A percentile compares a stretch with the other conserved stretches of the same genome.
Evolutionary conservation across 2,113 vertebrate species (phyloP).

Genomic region (Brachirus orientalis): DNA sequence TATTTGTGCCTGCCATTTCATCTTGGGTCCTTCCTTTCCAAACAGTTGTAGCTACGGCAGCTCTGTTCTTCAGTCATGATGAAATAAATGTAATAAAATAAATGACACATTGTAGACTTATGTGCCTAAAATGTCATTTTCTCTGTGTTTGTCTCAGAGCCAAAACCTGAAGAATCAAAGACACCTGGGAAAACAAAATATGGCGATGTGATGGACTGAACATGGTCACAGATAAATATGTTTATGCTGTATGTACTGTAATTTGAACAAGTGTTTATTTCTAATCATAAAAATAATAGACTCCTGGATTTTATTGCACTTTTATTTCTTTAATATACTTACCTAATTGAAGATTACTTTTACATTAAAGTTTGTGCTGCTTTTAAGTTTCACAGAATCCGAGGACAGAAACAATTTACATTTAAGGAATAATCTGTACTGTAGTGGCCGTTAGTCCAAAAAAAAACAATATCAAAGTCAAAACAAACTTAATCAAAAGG

Average conservation of each 20-base stretch:
- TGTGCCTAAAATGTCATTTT: background rate
- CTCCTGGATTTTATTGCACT: too few relatives aligned
- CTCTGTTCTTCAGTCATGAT: background rate
- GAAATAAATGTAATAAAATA: background rate
- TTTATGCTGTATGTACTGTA: constrained; percentile 8
- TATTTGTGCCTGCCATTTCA: too few relatives aligned
- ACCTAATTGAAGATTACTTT: too few relatives aligned
- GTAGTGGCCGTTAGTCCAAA: too few relatives aligned
- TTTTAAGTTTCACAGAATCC: too few relatives aligned
- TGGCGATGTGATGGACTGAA: constrained; percentile 78
- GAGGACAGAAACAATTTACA: too few relatives aligned
- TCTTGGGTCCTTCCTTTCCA: background rate
- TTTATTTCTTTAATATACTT: too few relatives aligned
- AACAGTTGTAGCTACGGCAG: background rate
- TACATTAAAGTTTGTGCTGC: too few relatives aligned
- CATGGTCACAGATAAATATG: constrained; percentile 2
- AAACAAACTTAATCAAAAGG: too few relatives aligned
- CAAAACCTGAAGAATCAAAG: constrained; percentile 44
- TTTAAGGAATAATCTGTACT: too few relatives aligned
- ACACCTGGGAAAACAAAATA: constrained; percentile 73
- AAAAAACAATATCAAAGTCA: too few relatives aligned
- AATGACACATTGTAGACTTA: background rate
- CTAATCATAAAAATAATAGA: too few relatives aligned
- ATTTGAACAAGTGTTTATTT: background rate
- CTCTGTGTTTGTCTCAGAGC: constrained; percentile 47